A percentile compares a stretch with the other conserved stretches of the same genome.
Conservation (phyloP, 2,888 invertebrate genomes). For the Drosophila neutralis region DNA sequence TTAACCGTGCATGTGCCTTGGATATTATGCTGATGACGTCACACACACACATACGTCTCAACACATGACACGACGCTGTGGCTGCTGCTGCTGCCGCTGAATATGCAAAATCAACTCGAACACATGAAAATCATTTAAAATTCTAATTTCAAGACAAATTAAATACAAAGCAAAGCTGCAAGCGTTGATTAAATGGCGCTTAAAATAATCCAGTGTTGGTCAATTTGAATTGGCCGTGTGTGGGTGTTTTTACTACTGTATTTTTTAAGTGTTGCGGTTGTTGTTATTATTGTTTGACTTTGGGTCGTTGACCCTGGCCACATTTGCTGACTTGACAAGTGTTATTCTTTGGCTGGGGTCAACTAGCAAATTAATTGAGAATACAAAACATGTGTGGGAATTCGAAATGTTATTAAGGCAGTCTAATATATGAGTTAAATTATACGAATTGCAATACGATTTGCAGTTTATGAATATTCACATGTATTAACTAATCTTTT, state of each 20-base stretch:
- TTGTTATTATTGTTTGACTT: constrained; percentile 27
- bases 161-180: constrained; percentile 71
- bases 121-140: constrained; percentile 69
- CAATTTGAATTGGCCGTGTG: constrained; percentile 60
- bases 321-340: constrained; percentile 48
- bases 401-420: neutral
- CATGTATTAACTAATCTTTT: neutral
- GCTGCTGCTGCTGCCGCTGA: constrained; percentile 28
- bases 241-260: constrained; percentile 14
- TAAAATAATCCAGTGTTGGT: constrained; percentile 64
- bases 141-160: constrained; percentile 79
- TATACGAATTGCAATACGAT: neutral
- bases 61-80: constrained; percentile 14
- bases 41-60: constrained; percentile 29
- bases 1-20: constrained; percentile 76
- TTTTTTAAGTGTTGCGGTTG: constrained; percentile 27
- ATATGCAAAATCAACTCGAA: constrained; percentile 67
- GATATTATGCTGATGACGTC: constrained; percentile 77
- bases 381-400: constrained; percentile 31
- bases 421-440: neutral
- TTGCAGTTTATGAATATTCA: neutral
- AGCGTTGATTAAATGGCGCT: constrained; percentile 79
- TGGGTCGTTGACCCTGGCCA: constrained; percentile 59
- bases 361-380: constrained; percentile 21
- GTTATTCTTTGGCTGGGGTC: constrained; percentile 33